A percentile compares a stretch with the other conserved stretches of the same genome.
These are phyloP conservation scores for Pipistrellus pygmaeus DNA, from an alignment of 2,797 vertebrate species.

Conservation along the genomic window DNA sequence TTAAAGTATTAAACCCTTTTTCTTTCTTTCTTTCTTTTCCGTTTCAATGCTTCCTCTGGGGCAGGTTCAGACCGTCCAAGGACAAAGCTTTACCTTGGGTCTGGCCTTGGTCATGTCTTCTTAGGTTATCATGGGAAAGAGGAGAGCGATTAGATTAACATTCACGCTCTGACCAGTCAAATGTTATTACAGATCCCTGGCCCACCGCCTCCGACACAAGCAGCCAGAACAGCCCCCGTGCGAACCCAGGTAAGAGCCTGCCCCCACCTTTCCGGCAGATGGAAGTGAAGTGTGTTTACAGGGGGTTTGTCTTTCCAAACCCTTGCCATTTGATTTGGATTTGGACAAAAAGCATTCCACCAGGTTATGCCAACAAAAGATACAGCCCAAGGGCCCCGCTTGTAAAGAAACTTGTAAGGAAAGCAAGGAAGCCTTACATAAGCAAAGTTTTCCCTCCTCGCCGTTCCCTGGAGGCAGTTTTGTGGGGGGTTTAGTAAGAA, in stretches of 20 bases:
- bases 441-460: neutral
- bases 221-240: slow-evolving; percentile 86
- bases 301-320: neutral
- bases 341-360: slow-evolving; percentile 15
- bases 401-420: neutral
- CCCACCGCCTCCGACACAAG: slow-evolving; percentile 86
- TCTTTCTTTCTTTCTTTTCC: slow-evolving; percentile 73
- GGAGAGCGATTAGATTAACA: slow-evolving; percentile 46
- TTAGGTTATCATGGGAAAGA: slow-evolving; percentile 69
- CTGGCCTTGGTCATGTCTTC: slow-evolving; percentile 43
- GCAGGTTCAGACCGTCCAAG: slow-evolving; percentile 90
- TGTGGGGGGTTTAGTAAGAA: neutral
- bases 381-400: neutral
- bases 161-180: slow-evolving; percentile 83
- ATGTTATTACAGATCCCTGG: slow-evolving; percentile 93
- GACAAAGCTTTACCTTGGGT: slow-evolving; percentile 91
- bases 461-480: neutral
- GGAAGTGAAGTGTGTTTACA: neutral
- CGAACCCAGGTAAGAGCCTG: slow-evolving; percentile 90
- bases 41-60: slow-evolving; percentile 88
- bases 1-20: slow-evolving; percentile 5
- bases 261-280: slow-evolving; percentile 3
- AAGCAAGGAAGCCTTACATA: neutral
- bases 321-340: neutral
- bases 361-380: neutral